Conservation (phyloP, 1,140 invertebrate genomes). For the Drosophila tropicalis region DNA sequence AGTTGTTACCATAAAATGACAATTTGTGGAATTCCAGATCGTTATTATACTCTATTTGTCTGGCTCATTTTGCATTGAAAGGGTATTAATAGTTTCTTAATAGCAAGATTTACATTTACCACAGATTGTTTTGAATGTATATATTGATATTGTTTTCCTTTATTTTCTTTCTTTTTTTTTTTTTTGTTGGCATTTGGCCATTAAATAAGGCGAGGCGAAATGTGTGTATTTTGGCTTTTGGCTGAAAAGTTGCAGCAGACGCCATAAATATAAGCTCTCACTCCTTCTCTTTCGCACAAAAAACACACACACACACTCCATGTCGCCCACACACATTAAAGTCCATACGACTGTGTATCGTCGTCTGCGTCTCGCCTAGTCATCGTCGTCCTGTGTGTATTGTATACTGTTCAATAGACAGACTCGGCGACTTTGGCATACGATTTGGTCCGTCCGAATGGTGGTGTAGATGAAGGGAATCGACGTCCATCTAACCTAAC, state of each 20-base stretch:
- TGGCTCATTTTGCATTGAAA: neutral
- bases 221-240: constrained; percentile 59
- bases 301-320: constrained; percentile 29
- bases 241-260: constrained; percentile 72
- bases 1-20: too few relatives aligned
- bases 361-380: constrained; percentile 47
- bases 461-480: constrained; percentile 8
- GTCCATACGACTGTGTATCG: neutral
- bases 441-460: constrained; percentile 28
- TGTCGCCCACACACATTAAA: neutral
- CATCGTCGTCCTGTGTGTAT: constrained; percentile 34
- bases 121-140: constrained; percentile 1
- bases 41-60: too few relatives aligned
- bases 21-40: too few relatives aligned
- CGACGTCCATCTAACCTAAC: constrained; percentile 52
- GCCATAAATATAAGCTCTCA: constrained; percentile 67
- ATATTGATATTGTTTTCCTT: neutral
- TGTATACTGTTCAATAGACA: constrained; percentile 11
- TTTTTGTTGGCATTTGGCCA: constrained; percentile 67
- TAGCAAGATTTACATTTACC: neutral
- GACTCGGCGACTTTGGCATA: constrained; percentile 36
- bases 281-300: constrained; percentile 15
- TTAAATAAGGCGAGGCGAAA: constrained; percentile 49
- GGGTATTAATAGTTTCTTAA: constrained; percentile 4
- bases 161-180: constrained; percentile 57